Conservation (phyloP, 2,113 vertebrate genomes). For the Dascyllus trimaculatus region DNA sequence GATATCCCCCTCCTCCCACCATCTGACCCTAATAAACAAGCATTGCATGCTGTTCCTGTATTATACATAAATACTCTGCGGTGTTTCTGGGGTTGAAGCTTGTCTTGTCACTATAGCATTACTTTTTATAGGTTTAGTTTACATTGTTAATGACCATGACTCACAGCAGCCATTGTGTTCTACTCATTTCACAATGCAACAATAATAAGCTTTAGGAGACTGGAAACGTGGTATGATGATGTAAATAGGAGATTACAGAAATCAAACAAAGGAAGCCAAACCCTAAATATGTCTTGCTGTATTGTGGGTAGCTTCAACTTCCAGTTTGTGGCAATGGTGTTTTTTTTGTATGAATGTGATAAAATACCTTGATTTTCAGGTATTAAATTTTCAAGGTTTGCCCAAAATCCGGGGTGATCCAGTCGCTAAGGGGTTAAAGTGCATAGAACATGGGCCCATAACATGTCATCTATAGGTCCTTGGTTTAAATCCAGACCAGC, state of each 20-base stretch:
- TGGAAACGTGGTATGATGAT: neutral
- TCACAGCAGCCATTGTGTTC: too few relatives aligned
- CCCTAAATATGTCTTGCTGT: neutral
- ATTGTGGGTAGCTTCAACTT: neutral
- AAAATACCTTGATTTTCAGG: neutral
- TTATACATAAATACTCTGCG: neutral
- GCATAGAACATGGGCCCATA: too few relatives aligned
- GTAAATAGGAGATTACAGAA: conserved; percentile 1
- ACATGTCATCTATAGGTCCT: too few relatives aligned
- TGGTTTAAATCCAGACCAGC: too few relatives aligned
- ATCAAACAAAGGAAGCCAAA: neutral
- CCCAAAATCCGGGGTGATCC: too few relatives aligned
- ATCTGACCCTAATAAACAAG: neutral
- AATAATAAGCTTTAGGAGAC: conserved; percentile 3
- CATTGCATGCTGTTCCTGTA: neutral
- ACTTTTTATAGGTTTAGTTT: too few relatives aligned
- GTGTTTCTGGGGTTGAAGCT: neutral
- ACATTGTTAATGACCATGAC: too few relatives aligned
- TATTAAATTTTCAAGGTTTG: too few relatives aligned
- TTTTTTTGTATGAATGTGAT: neutral
- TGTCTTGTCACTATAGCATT: too few relatives aligned
- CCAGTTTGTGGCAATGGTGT: neutral
- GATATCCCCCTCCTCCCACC: neutral
- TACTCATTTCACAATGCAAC: neutral
- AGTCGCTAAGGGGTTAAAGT: too few relatives aligned